A percentile compares a stretch with the other conserved stretches of the same genome.
Evolutionary conservation across 2,888 invertebrate species (phyloP).

Genomic region (Hyles lineata): DNA sequence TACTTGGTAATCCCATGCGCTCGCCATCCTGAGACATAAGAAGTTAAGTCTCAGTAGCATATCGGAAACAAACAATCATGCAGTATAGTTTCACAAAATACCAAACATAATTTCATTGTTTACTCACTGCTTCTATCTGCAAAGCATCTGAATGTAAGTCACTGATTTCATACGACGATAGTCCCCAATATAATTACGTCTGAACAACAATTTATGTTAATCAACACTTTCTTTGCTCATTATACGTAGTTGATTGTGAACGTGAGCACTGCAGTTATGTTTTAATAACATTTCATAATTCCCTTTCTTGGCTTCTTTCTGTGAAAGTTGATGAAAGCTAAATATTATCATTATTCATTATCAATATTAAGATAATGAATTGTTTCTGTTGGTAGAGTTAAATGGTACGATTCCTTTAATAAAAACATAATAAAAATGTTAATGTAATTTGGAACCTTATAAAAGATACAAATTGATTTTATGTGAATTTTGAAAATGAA

Average conservation of each 20-base stretch:
- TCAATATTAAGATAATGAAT: background rate
- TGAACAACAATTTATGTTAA: constrained; percentile 19
- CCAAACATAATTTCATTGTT: background rate
- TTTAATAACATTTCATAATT: constrained; percentile 2
- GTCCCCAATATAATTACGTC: constrained; percentile 3
- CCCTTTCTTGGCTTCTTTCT: background rate
- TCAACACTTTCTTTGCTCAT: constrained; percentile 19
- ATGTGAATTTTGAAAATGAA: too few relatives aligned
- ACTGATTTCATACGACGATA: background rate
- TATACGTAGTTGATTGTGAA: constrained; percentile 8
- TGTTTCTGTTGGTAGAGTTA: background rate
- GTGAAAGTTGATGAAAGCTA: background rate
- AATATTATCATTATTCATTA: background rate
- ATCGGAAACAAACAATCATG: too few relatives aligned
- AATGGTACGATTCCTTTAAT: background rate
- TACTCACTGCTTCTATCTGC: background rate
- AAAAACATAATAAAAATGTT: too few relatives aligned
- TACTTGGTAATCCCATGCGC: too few relatives aligned
- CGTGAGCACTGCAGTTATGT: background rate
- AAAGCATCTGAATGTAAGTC: background rate
- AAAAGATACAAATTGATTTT: too few relatives aligned
- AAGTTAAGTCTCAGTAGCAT: too few relatives aligned
- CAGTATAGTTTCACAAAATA: too few relatives aligned
- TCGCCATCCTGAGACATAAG: too few relatives aligned
- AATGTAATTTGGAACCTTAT: too few relatives aligned